Base-by-base conservation (phyloP, 2,113 vertebrate genomes). In the Phainopepla nitens region DNA sequence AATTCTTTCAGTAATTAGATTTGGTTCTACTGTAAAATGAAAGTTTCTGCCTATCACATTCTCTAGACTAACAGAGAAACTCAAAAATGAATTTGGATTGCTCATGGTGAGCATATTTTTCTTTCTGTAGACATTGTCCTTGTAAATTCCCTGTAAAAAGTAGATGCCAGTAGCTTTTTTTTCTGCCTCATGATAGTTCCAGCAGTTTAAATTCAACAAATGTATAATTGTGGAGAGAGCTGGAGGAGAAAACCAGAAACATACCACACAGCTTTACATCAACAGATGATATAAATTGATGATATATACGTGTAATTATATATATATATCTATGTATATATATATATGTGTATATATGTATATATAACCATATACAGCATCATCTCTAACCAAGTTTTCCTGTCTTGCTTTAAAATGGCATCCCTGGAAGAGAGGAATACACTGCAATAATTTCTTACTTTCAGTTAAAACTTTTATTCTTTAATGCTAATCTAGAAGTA, bases 401-500 rank as follows among this genome's bases (percentile, higher is more conserved):
- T 29, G 21, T 36, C 44, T 93, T 82, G 16, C 25, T 90, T 93
- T 82, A 73, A 85, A 86, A 93, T 66, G 22, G 39, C 39, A 94
- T 58, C 73, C 11, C 24, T 85, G 35, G 51, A 95, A 82, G 50
- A 85, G 73, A 72, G 36, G 21, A 79, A 49, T 65, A 50, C 7
- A 24, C 39, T 50, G 42, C 57, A 53, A 33, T 24, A 29, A n/a
- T 68, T 71, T 41, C 51, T 77, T 61, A 18, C 22, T 58, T 91
- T 66, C 66, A 56, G 42, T 51, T 94, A 83, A 76, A 76, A 77
- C 56, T 77, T 90, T 51, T 82, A 85, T 71, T 95, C 58, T 88
- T 82, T 64, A 73, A 60, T 62, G 45, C 35, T 80, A 62, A 86
- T 58, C 62, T 66, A 54, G 66, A 76, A 91, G 66, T 0, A 2